phyloP scores from a whole-genome alignment of 2,888 invertebrate species.

The Catocala nupta region DNA sequence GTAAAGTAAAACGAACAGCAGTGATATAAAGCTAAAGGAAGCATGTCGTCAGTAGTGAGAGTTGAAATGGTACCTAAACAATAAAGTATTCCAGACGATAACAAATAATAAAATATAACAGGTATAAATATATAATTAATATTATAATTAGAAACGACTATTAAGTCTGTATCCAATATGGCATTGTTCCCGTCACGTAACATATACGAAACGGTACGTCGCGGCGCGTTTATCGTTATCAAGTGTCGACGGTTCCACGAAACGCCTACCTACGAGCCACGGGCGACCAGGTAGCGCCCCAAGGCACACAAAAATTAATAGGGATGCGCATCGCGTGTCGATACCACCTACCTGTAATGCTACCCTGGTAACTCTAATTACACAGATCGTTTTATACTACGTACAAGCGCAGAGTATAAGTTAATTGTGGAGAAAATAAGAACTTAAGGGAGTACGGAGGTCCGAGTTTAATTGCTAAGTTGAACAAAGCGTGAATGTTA shows the following conservation, averaged over 20 bases:
- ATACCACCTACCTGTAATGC: constrained; percentile 23
- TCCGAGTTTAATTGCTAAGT: too few species aligned
- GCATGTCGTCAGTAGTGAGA: too few species aligned
- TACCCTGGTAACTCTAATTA: constrained; percentile 12
- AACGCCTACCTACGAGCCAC: constrained; percentile 72
- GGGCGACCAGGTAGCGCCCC: constrained; percentile 75
- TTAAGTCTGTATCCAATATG: constrained; percentile 16
- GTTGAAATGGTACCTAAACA: too few species aligned
- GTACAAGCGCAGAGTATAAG: too few species aligned
- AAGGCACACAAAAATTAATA: constrained; percentile 56
- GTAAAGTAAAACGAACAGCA: too few species aligned
- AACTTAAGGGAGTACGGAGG: too few species aligned
- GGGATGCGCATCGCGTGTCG: constrained; percentile 46
- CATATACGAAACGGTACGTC: constrained; percentile 20
- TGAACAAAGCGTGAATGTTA: too few species aligned
- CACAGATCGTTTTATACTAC: too few species aligned
- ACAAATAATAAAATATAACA: background rate
- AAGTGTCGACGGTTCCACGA: constrained; percentile 72
- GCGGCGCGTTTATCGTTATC: constrained; percentile 59
- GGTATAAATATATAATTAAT: constrained; percentile 3
- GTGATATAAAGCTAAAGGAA: too few species aligned
- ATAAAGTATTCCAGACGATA: too few species aligned
- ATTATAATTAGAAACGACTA: constrained; percentile 12
- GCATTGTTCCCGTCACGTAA: constrained; percentile 13
- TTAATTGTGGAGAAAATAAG: too few species aligned